Base-by-base conservation (phyloP, 2,113 vertebrate species). In the Ascaphus truei region DNA sequence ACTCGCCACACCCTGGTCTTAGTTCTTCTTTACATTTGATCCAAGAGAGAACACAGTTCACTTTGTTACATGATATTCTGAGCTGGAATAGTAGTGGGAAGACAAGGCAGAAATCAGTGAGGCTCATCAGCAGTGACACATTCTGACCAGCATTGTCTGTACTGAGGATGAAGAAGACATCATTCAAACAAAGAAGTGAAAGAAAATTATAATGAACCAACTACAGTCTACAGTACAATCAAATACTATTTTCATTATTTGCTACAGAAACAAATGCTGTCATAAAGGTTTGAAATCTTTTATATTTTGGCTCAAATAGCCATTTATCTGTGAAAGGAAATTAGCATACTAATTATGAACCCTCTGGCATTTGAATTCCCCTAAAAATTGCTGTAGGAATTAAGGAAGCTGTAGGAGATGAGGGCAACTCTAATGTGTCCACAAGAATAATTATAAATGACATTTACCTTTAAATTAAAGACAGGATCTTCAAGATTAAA, bases 401-500 rank as follows among this genome's bases (percentile, higher is more conserved):
- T 68, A 68, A 84, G 72, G 72, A 75, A 75, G 73, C 80, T 68
- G 82, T 85, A 81, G 79, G 78, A 88, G 80, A 78, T 81, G 60
- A 58, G 68, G 76, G 64, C 66, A 75, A 71, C 72, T 85, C 75
- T 74, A 56, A 83, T 74, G 55, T 29, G 75, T 81, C 82, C 85
- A 83, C 82, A 75, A 86, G 83, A 84, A 75, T 84, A 85, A 85
- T 89, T 74, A 77, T 75, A 85, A 87, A 76, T 76, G 73, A 74
- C 84, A 80, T 90, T 87, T 89, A 89, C 84, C 80, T 89, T 87
- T 87, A 84, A 88, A 89, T 89, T 87, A 78, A 84, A 86, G 86
- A 82, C 87, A 86, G 79, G 52, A 74, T 71, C 76, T 83, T 81
- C 76, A 73, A 90, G 83, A 86, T 87, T 80, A 84, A 85, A 86